Evolutionary conservation across 2,888 invertebrate genomes (phyloP).

Genomic region (Drosophila acutilabella): DNA sequence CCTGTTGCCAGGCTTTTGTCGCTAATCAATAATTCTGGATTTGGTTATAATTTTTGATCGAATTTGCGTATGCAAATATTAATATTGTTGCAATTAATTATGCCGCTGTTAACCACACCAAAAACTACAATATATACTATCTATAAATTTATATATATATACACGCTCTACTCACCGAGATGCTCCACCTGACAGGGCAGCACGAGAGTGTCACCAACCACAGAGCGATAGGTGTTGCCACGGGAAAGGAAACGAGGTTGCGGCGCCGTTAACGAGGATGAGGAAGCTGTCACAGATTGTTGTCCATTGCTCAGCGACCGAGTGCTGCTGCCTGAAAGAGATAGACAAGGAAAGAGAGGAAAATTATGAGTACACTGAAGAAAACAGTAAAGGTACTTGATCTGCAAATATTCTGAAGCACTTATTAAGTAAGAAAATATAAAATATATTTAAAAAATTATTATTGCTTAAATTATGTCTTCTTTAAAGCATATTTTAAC

Average conservation of each 20-base stretch:
- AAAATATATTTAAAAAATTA: too few species aligned
- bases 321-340: conserved; percentile 77
- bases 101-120: conserved; percentile 30
- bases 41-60: conserved; percentile 46
- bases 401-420: too few species aligned
- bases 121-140: conserved; percentile 15
- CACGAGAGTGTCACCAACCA: conserved; percentile 91
- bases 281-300: conserved; percentile 52
- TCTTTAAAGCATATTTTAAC: too few species aligned
- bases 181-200: conserved; percentile 93
- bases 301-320: conserved; percentile 81
- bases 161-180: conserved; percentile 87
- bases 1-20: background rate
- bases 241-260: conserved; percentile 90
- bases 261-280: conserved; percentile 64
- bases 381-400: too few species aligned
- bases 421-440: too few species aligned
- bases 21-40: conserved; percentile 28
- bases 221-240: conserved; percentile 91
- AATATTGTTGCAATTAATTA: conserved; percentile 60
- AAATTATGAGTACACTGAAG: background rate
- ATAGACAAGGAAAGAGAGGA: background rate
- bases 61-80: conserved; percentile 62
- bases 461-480: too few species aligned
- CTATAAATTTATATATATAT: too few species aligned